These are phyloP conservation scores for Smutsia temminckii DNA, from an alignment of 2,797 vertebrate genomes.

Conservation along the genomic window DNA sequence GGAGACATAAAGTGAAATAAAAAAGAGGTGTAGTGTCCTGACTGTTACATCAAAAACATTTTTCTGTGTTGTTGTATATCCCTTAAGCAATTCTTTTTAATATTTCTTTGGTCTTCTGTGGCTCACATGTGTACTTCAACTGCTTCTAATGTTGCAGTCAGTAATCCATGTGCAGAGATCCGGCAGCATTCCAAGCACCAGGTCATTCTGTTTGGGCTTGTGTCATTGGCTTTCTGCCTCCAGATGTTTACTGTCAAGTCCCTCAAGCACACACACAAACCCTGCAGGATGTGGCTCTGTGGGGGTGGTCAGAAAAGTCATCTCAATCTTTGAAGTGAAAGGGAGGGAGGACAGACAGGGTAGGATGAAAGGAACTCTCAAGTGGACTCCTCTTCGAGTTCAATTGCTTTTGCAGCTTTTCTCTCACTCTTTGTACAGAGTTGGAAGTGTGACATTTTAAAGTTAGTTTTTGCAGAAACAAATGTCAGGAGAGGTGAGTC, in stretches of 20 bases:
- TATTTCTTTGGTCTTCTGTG: background rate
- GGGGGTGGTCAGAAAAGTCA: background rate
- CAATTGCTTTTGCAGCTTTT: conserved; percentile 39
- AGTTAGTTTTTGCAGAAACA: conserved; percentile 76
- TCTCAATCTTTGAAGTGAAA: background rate
- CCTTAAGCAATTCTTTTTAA: background rate
- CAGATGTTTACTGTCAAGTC: background rate
- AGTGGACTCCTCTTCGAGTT: background rate
- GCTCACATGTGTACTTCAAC: background rate
- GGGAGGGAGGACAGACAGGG: background rate
- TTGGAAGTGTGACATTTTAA: conserved; percentile 75
- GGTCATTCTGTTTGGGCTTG: background rate
- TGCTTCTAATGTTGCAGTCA: background rate
- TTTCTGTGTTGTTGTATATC: background rate
- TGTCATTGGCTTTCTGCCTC: background rate
- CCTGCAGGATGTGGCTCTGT: background rate
- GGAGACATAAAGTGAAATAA: background rate
- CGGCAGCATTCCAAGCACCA: background rate
- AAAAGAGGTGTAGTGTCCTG: background rate
- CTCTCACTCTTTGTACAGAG: conserved; percentile 59
- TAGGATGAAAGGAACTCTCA: background rate
- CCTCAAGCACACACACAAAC: background rate
- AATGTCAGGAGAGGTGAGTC: conserved; percentile 76
- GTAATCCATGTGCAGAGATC: background rate
- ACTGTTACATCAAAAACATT: background rate